Base-by-base conservation (phyloP, 2,888 invertebrate species). In the Lampropteryx suffumata region DNA sequence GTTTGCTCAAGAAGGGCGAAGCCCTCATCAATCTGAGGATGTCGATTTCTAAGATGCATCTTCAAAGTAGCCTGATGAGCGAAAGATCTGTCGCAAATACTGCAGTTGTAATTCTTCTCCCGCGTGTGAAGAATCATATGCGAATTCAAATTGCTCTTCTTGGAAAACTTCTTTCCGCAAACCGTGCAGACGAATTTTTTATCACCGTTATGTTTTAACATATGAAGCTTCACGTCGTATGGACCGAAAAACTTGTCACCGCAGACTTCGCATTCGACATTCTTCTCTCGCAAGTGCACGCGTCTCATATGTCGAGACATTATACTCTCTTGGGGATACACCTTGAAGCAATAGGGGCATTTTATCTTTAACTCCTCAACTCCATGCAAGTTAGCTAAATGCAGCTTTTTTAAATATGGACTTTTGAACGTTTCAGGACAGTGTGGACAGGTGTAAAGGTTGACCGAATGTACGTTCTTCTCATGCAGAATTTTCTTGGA, bases 231-330 rank as follows among this genome's bases (percentile, higher is more conserved):
- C 0, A 90, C 79, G 36, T 90, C 88, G 49, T 88, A 88, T 0
- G 84, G 71, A 0, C 85, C 81, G 28, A 89, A 90, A 59, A 90
- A 90, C 49, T 82, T 84, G 39, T 88, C 88, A 0, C 86, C 88
- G 33, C 90, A 90, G 0, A 89, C 74, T 34, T 84, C 84, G 37
- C 90, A 90, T 55, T 88, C 84, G 0, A 87, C 87, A 37, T 90
- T 89, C 43, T 86, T 87, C 55, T 90, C 88, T 40, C 83, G 66
- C 3, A 92, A 78, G 62, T 92, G 92, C 0, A 92, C 92, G 0
- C 92, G 81, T 34, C 92, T 85, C 92, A 92, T 92, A 49, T 92
- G 92, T 33, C 92, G 79, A 0, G 92, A 92, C 77, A 92, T 86
- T 0, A 92, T 92, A 35, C 92, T 92, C 68, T 92, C 92, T 55